Evolutionary conservation across 2,113 vertebrate genomes (phyloP).

Genomic region (Myanophis thanlyinensis): DNA sequence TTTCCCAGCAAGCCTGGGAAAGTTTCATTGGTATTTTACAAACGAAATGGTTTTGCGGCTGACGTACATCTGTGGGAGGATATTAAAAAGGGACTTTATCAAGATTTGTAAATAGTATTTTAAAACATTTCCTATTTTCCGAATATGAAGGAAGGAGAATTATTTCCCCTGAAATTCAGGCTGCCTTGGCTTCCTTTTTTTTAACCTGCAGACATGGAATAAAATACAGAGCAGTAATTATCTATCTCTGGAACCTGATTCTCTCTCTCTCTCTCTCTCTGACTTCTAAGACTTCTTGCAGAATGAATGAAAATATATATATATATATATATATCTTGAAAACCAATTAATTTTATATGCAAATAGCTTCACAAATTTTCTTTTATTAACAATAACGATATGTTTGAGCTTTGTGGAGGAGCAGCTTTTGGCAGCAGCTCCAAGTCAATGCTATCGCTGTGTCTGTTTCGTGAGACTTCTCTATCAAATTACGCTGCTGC

Average conservation of each 20-base stretch:
- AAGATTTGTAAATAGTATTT: background rate
- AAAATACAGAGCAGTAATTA: background rate
- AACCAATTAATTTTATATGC: slow-evolving; percentile 3
- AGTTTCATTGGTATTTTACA: background rate
- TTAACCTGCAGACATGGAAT: background rate
- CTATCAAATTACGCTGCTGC: background rate
- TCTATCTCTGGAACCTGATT: background rate
- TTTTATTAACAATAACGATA: background rate
- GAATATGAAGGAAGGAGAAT: background rate
- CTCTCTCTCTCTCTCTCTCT: background rate
- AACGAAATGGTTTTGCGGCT: background rate
- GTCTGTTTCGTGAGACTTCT: background rate
- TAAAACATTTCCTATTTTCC: background rate
- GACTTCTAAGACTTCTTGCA: background rate
- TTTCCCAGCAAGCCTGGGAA: background rate
- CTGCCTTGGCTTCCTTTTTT: background rate
- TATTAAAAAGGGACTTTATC: background rate
- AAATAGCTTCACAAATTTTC: background rate
- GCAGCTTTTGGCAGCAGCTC: background rate
- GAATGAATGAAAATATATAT: background rate
- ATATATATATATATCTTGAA: background rate
- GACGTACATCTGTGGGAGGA: background rate
- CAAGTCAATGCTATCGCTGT: background rate
- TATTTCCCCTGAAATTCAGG: background rate
- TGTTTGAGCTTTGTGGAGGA: background rate